phyloP scores from a whole-genome alignment of 1,140 invertebrate species.

The Triops longicaudatus region DNA sequence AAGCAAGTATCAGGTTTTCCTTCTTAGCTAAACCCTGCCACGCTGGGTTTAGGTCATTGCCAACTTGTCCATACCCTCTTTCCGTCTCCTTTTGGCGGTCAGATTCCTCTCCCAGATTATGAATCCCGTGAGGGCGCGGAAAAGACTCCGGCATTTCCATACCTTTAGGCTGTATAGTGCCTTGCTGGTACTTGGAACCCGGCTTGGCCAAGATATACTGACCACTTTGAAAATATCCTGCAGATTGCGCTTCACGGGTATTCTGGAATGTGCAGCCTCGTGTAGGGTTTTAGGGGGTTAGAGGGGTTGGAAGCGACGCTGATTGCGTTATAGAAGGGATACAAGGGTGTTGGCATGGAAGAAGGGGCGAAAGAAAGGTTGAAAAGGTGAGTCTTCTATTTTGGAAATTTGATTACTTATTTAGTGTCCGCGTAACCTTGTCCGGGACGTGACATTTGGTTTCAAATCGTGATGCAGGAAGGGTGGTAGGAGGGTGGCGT shows the following conservation, averaged over 20 bases:
- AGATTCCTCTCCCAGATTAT: background rate
- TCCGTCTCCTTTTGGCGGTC: background rate
- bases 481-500: background rate
- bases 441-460: background rate
- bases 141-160: too few relatives aligned
- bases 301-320: background rate
- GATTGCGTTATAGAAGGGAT: background rate
- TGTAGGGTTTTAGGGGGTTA: too few relatives aligned
- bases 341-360: background rate
- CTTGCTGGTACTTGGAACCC: background rate
- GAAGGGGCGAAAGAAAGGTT: background rate
- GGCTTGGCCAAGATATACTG: background rate
- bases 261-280: too few relatives aligned
- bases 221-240: background rate
- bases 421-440: background rate
- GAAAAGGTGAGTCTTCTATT: too few relatives aligned
- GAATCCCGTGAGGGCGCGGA: background rate
- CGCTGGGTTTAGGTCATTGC: background rate
- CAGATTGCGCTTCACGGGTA: background rate
- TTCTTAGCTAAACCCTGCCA: background rate
- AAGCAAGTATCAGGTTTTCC: background rate
- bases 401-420: background rate
- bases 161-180: too few relatives aligned
- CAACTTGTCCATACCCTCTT: slow-evolving; percentile 5
- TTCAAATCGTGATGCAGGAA: background rate